Conservation (phyloP, 2,888 invertebrate genomes). For the Macaria notata region DNA sequence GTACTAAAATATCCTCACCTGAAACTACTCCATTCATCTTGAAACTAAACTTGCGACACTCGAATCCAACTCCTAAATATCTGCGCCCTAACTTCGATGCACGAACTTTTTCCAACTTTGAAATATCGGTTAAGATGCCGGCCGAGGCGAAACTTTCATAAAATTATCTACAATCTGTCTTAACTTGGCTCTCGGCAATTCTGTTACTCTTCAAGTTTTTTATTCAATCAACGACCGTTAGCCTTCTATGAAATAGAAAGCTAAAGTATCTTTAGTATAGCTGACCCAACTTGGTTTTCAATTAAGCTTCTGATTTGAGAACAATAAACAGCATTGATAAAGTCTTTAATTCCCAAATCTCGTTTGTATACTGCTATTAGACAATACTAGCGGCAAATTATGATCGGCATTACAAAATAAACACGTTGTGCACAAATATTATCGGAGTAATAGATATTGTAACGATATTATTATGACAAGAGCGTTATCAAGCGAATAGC, state of each 20-base stretch:
- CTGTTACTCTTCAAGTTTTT: slow-evolving; percentile 14
- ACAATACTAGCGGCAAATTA: too few species aligned
- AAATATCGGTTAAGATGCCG: slow-evolving; percentile 7
- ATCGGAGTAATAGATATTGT: slow-evolving; percentile 44
- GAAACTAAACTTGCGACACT: slow-evolving; percentile 11
- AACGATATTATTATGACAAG: slow-evolving; percentile 42
- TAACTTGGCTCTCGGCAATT: slow-evolving; percentile 6
- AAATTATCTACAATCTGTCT: slow-evolving; percentile 17
- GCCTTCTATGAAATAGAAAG: not conserved
- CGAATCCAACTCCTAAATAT: slow-evolving; percentile 8
- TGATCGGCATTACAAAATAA: too few species aligned
- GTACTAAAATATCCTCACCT: slow-evolving; percentile 8
- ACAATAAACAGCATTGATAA: not conserved
- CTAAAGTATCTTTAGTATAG: not conserved
- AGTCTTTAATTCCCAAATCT: too few species aligned
- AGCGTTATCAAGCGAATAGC: slow-evolving; percentile 36
- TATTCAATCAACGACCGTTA: slow-evolving; percentile 8
- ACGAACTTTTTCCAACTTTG: slow-evolving; percentile 10
- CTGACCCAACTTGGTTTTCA: slow-evolving; percentile 3
- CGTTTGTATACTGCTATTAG: too few species aligned
- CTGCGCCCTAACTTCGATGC: slow-evolving; percentile 7
- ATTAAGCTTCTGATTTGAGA: not conserved
- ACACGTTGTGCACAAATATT: not conserved
- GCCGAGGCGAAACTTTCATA: slow-evolving; percentile 16
- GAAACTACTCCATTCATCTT: slow-evolving; percentile 16